These are phyloP conservation scores for Strigamia maritima DNA, from an alignment of 2,888 invertebrate species.

Conservation along the genomic window DNA sequence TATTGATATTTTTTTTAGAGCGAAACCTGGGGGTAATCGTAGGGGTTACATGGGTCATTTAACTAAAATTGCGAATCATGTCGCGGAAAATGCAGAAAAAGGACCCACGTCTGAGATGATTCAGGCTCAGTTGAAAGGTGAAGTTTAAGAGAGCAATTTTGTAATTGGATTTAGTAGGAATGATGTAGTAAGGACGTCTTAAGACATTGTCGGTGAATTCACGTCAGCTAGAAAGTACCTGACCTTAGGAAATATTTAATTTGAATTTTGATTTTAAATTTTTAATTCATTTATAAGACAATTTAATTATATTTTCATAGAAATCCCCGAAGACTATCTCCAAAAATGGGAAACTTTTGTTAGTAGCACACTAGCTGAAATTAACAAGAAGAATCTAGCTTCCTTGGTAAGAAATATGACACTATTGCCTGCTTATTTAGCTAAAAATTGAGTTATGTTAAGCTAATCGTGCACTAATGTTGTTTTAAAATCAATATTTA, in stretches of 20 bases:
- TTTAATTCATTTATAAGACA: not conserved
- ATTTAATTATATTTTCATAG: not conserved
- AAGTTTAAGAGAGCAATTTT: constrained; percentile 36
- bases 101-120: constrained; percentile 52
- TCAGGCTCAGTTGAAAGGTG: constrained; percentile 51
- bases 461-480: too few species aligned
- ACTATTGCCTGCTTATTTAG: not conserved
- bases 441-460: too few species aligned
- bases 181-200: not conserved
- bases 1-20: constrained; percentile 42
- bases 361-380: constrained; percentile 51
- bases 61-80: constrained; percentile 57
- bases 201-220: not conserved
- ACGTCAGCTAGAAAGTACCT: constrained; percentile 32
- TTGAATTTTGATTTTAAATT: not conserved
- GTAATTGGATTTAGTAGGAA: not conserved
- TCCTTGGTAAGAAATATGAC: constrained; percentile 50
- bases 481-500: too few species aligned
- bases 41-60: constrained; percentile 65
- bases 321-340: constrained; percentile 51
- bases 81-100: constrained; percentile 53
- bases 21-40: constrained; percentile 50
- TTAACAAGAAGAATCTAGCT: constrained; percentile 54
- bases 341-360: constrained; percentile 55
- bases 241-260: constrained; percentile 18